phyloP scores from a whole-genome alignment of 2,797 vertebrate genomes.

The Aplochiton taeniatus region DNA sequence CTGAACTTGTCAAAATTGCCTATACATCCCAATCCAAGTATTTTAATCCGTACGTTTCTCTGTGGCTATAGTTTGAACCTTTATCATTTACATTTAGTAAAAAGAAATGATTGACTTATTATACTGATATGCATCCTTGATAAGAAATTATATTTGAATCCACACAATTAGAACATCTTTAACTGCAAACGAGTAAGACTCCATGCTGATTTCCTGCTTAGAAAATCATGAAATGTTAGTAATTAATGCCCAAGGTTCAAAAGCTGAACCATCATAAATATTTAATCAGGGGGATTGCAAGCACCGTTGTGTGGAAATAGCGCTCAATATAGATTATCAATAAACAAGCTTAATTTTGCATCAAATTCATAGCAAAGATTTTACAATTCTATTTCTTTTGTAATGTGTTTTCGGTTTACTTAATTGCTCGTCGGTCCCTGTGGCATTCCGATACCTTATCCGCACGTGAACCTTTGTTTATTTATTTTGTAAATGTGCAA shows the following conservation, averaged over 20 bases:
- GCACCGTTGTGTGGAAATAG: conserved; percentile 59
- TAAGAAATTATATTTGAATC: no score
- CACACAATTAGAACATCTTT: neutral
- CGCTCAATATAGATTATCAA: conserved; percentile 77
- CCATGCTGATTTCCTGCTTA: conserved; percentile 42
- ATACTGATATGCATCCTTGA: no score
- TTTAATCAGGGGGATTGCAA: conserved; percentile 71
- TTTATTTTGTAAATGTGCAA: conserved; percentile 69
- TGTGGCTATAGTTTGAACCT: no score
- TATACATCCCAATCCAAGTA: no score
- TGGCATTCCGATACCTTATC: conserved; percentile 49
- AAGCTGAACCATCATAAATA: conserved; percentile 67
- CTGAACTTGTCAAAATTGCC: no score
- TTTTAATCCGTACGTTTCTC: no score
- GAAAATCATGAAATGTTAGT: conserved; percentile 58
- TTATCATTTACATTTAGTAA: no score
- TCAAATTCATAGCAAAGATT: conserved; percentile 58
- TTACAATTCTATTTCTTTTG: conserved; percentile 55
- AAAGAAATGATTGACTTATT: no score
- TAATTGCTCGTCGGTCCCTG: conserved; percentile 59
- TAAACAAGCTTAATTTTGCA: conserved; percentile 69
- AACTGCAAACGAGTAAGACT: conserved; percentile 38
- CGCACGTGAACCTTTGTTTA: conserved; percentile 62
- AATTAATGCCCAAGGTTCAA: conserved; percentile 71
- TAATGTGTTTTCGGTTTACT: conserved; percentile 48